These are phyloP conservation scores for Cirrhinus molitorella DNA, from an alignment of 2,797 vertebrate species.

Conservation along the genomic window DNA sequence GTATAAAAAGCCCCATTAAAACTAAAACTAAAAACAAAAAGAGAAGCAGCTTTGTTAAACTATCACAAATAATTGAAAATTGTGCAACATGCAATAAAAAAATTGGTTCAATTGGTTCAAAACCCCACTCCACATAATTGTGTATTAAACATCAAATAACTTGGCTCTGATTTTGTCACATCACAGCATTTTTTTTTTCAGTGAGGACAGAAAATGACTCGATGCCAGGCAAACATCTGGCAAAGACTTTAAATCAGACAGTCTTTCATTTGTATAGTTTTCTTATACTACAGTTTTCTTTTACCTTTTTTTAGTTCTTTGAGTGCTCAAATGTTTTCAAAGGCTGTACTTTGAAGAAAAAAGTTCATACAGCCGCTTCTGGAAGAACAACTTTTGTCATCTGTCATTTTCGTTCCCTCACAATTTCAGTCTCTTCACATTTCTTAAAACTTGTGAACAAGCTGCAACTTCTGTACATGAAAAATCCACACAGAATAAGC, in stretches of 20 bases:
- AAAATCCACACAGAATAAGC: constrained; percentile 24
- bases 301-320: background rate
- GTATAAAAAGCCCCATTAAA: no score
- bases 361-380: background rate
- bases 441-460: background rate
- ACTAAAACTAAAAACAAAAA: no score
- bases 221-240: background rate
- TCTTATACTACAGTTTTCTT: background rate
- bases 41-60: no score
- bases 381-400: constrained; percentile 10
- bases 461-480: constrained; percentile 6
- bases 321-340: constrained; percentile 7
- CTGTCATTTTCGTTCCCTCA: constrained; percentile 3
- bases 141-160: background rate
- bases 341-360: constrained; percentile 1
- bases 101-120: background rate
- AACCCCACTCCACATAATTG: background rate
- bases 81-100: no score
- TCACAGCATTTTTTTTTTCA: background rate
- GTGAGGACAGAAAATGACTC: background rate
- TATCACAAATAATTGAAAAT: no score
- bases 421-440: constrained; percentile 1
- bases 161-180: background rate
- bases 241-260: background rate
- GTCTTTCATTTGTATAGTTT: constrained; percentile 11